Percentiles rank a stretch among this genome's conserved stretches.
Evolutionary conservation across 1,140 invertebrate species (phyloP).

Genomic region (Drosophila repletoides): DNA sequence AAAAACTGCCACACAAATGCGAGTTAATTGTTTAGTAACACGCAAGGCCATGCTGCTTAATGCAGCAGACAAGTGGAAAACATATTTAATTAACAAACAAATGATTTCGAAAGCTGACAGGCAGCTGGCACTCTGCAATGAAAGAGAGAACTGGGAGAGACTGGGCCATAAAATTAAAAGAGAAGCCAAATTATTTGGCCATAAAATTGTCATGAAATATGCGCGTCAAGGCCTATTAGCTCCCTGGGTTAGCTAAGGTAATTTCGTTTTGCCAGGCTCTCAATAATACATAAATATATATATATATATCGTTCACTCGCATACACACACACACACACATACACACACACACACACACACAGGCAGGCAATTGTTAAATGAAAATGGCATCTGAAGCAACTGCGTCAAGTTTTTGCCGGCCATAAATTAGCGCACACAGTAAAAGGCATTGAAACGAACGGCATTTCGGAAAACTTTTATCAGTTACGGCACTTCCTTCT

Average conservation of each 20-base stretch:
- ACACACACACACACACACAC: neutral
- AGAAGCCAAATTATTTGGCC: conserved; percentile 61
- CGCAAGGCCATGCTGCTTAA: conserved; percentile 21
- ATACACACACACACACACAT: neutral
- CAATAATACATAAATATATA: no score
- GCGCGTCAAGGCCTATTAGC: conserved; percentile 27
- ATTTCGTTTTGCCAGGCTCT: conserved; percentile 3
- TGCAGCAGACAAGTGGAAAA: conserved; percentile 33
- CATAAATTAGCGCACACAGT: conserved; percentile 64
- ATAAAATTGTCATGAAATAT: conserved; percentile 70
- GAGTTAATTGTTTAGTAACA: conserved; percentile 59
- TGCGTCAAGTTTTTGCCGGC: conserved; percentile 30
- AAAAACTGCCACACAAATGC: conserved; percentile 19
- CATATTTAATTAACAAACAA: conserved; percentile 71
- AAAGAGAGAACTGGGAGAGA: neutral
- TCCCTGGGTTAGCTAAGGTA: conserved; percentile 14
- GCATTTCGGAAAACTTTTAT: conserved; percentile 62
- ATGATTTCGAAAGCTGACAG: conserved; percentile 53
- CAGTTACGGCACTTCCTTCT: conserved; percentile 26
- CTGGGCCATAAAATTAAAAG: conserved; percentile 53
- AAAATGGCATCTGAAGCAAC: conserved; percentile 21
- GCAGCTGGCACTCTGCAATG: neutral
- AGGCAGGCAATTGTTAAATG: conserved; percentile 29
- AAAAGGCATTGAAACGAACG: conserved; percentile 37
- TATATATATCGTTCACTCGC: no score